Conservation (phyloP, 2,888 invertebrate genomes). For the Synanthedon tipuliformis region DNA sequence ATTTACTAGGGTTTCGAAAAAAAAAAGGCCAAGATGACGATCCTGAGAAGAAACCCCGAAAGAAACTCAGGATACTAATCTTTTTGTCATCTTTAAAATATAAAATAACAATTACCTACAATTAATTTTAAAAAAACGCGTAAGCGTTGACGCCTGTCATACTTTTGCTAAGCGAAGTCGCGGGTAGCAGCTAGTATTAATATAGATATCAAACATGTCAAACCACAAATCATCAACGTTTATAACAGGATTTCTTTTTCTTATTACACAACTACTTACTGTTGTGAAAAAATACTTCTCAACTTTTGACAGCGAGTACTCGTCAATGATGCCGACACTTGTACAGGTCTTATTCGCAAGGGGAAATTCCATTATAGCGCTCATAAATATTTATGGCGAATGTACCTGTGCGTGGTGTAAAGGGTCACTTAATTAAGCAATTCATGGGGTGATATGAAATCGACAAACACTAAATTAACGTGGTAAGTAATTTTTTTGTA, state of each 20-base stretch:
- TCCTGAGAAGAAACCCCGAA: too few species aligned
- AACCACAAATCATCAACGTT: neutral
- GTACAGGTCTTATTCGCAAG: neutral
- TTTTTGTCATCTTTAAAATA: too few species aligned
- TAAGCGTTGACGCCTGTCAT: too few species aligned
- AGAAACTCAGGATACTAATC: too few species aligned
- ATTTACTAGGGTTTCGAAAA: too few species aligned
- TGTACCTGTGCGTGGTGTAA: slow-evolving; percentile 19
- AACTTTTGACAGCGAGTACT: slow-evolving; percentile 4
- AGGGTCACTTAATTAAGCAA: slow-evolving; percentile 24
- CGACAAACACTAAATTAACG: neutral
- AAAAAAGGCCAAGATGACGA: too few species aligned
- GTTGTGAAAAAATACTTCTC: slow-evolving; percentile 5
- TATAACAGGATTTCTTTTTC: neutral
- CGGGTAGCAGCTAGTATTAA: too few species aligned
- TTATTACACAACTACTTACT: neutral
- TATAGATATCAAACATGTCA: too few species aligned
- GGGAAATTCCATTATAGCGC: slow-evolving; percentile 2
- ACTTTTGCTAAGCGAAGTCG: too few species aligned
- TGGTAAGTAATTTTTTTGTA: neutral
- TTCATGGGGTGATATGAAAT: slow-evolving; percentile 8
- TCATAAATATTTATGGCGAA: slow-evolving; percentile 9
- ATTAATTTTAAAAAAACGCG: too few species aligned
- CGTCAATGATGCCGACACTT: slow-evolving; percentile 3
- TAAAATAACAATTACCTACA: too few species aligned